phyloP scores from a whole-genome alignment of 2,888 invertebrate genomes.

The Asteroscopus sphinx region DNA sequence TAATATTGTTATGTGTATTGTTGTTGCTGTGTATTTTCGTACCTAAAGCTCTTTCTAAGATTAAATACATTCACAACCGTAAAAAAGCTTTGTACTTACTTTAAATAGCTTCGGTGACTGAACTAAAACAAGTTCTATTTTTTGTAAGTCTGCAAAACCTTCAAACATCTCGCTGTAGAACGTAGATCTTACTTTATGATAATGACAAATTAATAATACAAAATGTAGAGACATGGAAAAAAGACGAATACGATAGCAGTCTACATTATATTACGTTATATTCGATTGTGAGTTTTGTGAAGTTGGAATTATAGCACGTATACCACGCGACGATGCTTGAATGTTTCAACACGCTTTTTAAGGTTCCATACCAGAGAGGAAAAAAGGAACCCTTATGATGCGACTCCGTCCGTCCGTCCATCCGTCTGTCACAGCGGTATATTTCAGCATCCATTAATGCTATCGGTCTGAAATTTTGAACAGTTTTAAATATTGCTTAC shows the following conservation, averaged over 20 bases:
- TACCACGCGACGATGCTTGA: not conserved
- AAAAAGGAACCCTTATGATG: too few relatives aligned
- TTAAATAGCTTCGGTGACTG: slow-evolving; percentile 14
- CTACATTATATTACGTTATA: slow-evolving; percentile 3
- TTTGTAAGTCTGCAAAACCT: slow-evolving; percentile 22
- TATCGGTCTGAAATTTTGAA: too few relatives aligned
- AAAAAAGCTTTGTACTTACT: slow-evolving; percentile 3
- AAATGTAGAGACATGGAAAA: slow-evolving; percentile 15
- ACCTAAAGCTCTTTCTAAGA: slow-evolving; percentile 7
- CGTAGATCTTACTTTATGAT: slow-evolving; percentile 33
- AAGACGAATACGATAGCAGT: slow-evolving; percentile 1
- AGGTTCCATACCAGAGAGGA: too few relatives aligned
- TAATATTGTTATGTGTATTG: too few relatives aligned
- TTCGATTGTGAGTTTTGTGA: slow-evolving; percentile 1
- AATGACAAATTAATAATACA: slow-evolving; percentile 22
- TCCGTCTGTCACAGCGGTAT: too few relatives aligned
- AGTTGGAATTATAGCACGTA: not conserved
- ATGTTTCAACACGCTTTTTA: too few relatives aligned
- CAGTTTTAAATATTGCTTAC: too few relatives aligned
- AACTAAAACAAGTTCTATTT: slow-evolving; percentile 26
- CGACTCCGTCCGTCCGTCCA: too few relatives aligned
- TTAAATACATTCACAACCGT: slow-evolving; percentile 6
- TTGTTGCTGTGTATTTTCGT: too few relatives aligned
- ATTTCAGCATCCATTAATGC: too few relatives aligned
- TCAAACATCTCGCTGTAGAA: slow-evolving; percentile 8